Evolutionary conservation across 2,888 invertebrate species (phyloP).

Genomic region (Eumacrocentrus americanus): DNA sequence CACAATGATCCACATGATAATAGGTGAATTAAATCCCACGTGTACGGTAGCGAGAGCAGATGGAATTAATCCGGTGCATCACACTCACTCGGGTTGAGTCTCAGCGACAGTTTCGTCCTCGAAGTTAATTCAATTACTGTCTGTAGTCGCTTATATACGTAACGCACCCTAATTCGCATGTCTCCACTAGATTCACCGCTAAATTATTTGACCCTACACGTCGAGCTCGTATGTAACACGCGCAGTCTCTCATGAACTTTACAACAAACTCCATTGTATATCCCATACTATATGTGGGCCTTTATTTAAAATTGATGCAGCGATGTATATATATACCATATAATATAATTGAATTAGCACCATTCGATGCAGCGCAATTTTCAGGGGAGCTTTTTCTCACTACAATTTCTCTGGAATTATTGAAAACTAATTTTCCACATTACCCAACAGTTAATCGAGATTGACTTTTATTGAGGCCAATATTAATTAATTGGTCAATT

Average conservation of each 20-base stretch:
- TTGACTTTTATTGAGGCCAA: neutral
- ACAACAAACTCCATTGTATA: neutral
- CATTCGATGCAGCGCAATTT: neutral
- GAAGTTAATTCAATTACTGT: constrained; percentile 44
- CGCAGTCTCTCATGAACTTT: neutral
- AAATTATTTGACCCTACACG: constrained; percentile 30
- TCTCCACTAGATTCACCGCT: constrained; percentile 19
- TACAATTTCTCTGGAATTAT: neutral
- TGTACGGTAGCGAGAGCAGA: constrained; percentile 29
- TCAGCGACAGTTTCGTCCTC: constrained; percentile 39
- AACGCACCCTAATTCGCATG: constrained; percentile 1
- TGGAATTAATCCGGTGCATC: constrained; percentile 40
- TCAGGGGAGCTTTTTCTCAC: neutral
- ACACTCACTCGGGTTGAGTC: constrained; percentile 28
- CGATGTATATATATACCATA: too few relatives aligned
- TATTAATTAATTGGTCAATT: neutral
- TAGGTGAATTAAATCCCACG: constrained; percentile 38
- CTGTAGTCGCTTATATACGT: constrained; percentile 28
- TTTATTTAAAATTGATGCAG: constrained; percentile 1
- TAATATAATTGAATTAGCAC: constrained; percentile 1
- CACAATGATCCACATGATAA: constrained; percentile 34
- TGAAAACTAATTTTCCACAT: neutral
- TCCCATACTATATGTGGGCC: neutral
- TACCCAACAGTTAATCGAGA: neutral
- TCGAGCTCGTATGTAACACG: constrained; percentile 15